Evolutionary conservation across 2,888 invertebrate genomes (phyloP).

Genomic region (Brachylomia viminalis): DNA sequence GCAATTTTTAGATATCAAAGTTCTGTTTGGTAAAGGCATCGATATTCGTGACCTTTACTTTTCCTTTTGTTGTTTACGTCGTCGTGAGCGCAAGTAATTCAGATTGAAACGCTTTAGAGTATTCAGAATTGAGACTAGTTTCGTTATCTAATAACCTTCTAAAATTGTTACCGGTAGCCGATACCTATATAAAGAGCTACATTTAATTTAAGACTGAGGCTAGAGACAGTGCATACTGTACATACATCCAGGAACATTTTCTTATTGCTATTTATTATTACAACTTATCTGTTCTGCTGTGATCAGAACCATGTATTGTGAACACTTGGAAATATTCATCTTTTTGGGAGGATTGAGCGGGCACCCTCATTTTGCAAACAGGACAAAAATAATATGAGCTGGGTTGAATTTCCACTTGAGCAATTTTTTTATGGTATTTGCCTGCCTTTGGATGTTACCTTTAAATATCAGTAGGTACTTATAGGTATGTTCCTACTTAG

Average conservation of each 20-base stretch:
- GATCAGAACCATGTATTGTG: no score
- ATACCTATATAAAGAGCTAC: no score
- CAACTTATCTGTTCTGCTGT: no score
- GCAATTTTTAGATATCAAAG: slow-evolving; percentile 55
- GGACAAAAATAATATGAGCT: not conserved
- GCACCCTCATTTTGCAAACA: not conserved
- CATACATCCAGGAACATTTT: no score
- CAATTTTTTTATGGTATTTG: not conserved
- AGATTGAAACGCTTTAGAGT: slow-evolving; percentile 25
- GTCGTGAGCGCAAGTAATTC: slow-evolving; percentile 30
- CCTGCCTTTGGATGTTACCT: no score
- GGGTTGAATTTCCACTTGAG: not conserved
- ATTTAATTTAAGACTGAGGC: not conserved
- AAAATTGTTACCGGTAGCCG: slow-evolving; percentile 9
- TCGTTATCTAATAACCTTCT: slow-evolving; percentile 20
- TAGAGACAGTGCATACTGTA: no score
- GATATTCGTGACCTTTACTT: slow-evolving; percentile 59
- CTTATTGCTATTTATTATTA: no score
- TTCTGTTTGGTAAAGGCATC: slow-evolving; percentile 39
- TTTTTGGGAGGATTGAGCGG: not conserved
- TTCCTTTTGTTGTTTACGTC: slow-evolving; percentile 56
- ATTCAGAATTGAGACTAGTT: slow-evolving; percentile 7
- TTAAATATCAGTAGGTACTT: no score
- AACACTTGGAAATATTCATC: not conserved
- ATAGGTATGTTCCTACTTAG: not conserved